phyloP scores from a whole-genome alignment of 2,797 vertebrate genomes.

The Luscinia megarhynchos region DNA sequence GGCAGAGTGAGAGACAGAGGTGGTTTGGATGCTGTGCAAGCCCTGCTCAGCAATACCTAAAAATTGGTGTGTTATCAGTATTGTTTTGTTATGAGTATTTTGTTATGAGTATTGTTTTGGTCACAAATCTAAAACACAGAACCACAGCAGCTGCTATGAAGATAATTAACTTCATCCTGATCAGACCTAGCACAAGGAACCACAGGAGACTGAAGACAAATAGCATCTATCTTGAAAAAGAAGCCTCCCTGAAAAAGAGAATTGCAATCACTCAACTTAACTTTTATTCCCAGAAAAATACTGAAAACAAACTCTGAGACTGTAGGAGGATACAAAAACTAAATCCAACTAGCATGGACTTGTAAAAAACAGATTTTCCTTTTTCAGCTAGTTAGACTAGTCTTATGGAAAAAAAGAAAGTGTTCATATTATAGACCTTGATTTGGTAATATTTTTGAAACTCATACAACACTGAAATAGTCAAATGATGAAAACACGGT shows the following conservation, averaged over 20 bases:
- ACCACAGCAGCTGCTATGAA: neutral
- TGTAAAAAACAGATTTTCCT: neutral
- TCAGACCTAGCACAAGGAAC: neutral
- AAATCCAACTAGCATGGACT: neutral
- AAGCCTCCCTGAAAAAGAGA: neutral
- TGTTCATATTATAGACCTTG: neutral
- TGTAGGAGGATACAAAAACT: neutral
- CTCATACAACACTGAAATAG: neutral
- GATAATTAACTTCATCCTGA: neutral
- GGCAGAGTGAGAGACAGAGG: neutral
- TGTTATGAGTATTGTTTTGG: neutral
- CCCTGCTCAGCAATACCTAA: neutral
- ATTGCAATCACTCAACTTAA: neutral
- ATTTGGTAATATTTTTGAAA: neutral
- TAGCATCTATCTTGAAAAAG: neutral
- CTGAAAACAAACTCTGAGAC: neutral
- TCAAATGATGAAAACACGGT: neutral
- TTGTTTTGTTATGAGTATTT: neutral
- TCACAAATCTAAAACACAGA: neutral
- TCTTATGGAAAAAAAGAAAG: neutral
- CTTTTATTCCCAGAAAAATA: neutral
- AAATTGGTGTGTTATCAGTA: neutral
- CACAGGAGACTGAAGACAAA: neutral
- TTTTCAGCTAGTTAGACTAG: neutral
- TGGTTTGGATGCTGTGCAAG: neutral